Conservation (phyloP, 2,888 invertebrate species). For the Drosophila lutescens region DNA sequence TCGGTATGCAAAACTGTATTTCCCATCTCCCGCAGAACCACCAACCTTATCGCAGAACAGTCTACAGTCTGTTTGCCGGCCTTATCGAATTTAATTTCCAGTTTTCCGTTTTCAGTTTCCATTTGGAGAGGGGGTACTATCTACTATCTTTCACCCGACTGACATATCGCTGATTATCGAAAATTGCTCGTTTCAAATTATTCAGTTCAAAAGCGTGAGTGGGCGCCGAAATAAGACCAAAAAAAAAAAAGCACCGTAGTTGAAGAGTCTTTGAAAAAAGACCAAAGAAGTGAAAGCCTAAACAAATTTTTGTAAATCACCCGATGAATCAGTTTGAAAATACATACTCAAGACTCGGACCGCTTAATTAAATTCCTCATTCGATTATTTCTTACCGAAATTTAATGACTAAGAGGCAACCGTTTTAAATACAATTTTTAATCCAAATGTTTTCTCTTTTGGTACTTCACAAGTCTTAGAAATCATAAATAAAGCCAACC, state of each 20-base stretch:
- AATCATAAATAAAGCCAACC: neutral
- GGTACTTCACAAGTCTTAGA: too few species aligned
- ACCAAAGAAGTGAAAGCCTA: slow-evolving; percentile 22
- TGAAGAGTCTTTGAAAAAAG: slow-evolving; percentile 3
- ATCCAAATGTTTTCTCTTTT: neutral
- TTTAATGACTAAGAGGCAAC: slow-evolving; percentile 7
- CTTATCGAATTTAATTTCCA: slow-evolving; percentile 37
- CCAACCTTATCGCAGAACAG: slow-evolving; percentile 9
- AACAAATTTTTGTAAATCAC: slow-evolving; percentile 22
- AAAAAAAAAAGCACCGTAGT: neutral
- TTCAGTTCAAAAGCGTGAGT: slow-evolving; percentile 12
- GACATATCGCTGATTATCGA: slow-evolving; percentile 11
- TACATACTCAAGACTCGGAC: slow-evolving; percentile 8
- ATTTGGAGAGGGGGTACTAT: slow-evolving; percentile 7
- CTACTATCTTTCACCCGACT: slow-evolving; percentile 29
- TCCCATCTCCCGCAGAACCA: slow-evolving; percentile 12
- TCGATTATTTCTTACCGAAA: neutral
- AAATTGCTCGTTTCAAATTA: slow-evolving; percentile 26
- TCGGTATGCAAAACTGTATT: slow-evolving; percentile 22
- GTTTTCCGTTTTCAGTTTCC: neutral
- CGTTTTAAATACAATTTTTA: neutral
- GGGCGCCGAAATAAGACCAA: slow-evolving; percentile 12
- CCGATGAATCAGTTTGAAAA: slow-evolving; percentile 23
- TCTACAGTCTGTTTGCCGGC: slow-evolving; percentile 8
- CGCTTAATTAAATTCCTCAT: neutral